A percentile compares a stretch with the other conserved stretches of the same genome.
Conservation (phyloP, 2,888 invertebrate species). For the Cacoxenus indagator region DNA sequence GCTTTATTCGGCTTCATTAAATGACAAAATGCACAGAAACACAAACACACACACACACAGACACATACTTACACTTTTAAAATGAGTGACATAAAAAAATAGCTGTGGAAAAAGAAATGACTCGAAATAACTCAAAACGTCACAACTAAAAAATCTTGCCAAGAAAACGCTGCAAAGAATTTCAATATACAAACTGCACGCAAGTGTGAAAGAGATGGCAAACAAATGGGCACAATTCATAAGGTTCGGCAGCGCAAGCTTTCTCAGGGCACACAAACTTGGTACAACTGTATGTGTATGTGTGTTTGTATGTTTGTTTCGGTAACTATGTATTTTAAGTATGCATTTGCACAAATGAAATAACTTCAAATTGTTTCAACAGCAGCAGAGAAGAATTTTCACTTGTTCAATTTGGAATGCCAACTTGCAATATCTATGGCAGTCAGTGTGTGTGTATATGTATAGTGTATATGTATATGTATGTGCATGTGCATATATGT, state of each 20-base stretch:
- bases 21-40: too few species aligned
- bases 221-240: neutral
- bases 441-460: too few species aligned
- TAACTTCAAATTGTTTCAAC: conserved; percentile 6
- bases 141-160: neutral
- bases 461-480: neutral
- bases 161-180: neutral
- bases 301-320: neutral
- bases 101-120: neutral
- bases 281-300: neutral
- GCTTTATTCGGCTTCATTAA: neutral
- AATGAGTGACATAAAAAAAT: neutral
- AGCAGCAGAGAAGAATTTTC: conserved; percentile 9
- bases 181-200: neutral
- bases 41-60: neutral
- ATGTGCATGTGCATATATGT: neutral
- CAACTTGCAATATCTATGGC: neutral
- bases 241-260: neutral
- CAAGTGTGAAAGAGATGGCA: neutral
- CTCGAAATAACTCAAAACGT: neutral
- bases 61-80: neutral
- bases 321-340: neutral
- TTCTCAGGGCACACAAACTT: too few species aligned
- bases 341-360: conserved; percentile 16
- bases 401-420: neutral